phyloP scores from a whole-genome alignment of 1,140 invertebrate genomes.

The Epicauta chinensis region DNA sequence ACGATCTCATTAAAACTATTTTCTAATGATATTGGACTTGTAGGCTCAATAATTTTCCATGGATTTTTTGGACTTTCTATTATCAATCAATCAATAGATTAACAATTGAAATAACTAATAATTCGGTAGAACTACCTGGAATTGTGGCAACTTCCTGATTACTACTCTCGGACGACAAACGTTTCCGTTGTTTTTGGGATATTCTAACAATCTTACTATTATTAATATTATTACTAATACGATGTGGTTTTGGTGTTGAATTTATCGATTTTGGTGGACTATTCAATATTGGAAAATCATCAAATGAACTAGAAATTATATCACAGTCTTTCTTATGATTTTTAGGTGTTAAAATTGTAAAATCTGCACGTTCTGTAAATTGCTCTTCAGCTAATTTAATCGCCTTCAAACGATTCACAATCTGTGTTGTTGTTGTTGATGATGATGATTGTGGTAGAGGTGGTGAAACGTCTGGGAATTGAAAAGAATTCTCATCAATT shows the following conservation, averaged over 20 bases:
- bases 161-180: constrained; percentile 34
- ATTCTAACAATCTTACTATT: constrained; percentile 43
- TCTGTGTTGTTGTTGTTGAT: background rate
- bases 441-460: background rate
- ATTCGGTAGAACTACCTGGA: background rate
- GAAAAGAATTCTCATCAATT: too few species aligned
- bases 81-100: constrained; percentile 9
- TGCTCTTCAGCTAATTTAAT: constrained; percentile 43
- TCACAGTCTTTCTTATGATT: background rate
- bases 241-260: too few species aligned
- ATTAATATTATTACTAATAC: background rate
- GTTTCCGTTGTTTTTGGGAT: constrained; percentile 57
- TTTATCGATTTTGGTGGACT: constrained; percentile 16
- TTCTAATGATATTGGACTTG: constrained; percentile 21
- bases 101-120: background rate
- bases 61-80: constrained; percentile 40
- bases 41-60: constrained; percentile 32
- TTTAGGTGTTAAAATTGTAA: constrained; percentile 22
- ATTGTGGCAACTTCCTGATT: background rate
- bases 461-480: constrained; percentile 20
- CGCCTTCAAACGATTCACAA: constrained; percentile 45
- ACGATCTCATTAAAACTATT: constrained; percentile 51
- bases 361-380: constrained; percentile 40
- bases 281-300: constrained; percentile 29
- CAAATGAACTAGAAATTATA: constrained; percentile 15